A percentile compares a stretch with the other conserved stretches of the same genome.
phyloP scores from a whole-genome alignment of 2,113 vertebrate species.

The Salvator merianae region DNA sequence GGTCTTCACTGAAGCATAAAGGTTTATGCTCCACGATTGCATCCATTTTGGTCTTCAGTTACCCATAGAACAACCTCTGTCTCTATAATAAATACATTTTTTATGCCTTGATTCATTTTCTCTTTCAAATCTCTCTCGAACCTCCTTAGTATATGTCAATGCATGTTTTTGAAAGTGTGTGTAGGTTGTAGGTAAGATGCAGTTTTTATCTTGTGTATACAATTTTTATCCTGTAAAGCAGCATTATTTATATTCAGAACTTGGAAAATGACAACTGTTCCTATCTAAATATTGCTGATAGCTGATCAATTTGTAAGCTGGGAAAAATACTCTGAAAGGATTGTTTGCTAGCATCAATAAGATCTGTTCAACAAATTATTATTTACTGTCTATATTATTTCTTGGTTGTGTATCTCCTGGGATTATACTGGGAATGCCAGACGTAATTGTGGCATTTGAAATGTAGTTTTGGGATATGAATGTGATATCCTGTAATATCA shows the following conservation, averaged over 20 bases:
- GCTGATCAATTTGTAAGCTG: rapidly evolving
- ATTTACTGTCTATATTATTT: neutral
- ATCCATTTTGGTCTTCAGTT: neutral
- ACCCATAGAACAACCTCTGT: neutral
- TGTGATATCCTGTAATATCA: too few relatives aligned
- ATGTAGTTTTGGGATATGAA: too few relatives aligned
- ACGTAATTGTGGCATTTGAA: too few relatives aligned
- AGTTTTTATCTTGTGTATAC: too few relatives aligned
- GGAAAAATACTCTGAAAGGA: neutral
- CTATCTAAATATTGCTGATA: neutral
- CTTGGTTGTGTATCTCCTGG: neutral
- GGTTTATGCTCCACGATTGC: neutral
- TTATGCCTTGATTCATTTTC: neutral
- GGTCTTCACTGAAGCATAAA: neutral
- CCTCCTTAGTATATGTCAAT: neutral
- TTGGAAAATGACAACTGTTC: neutral
- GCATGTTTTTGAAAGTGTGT: neutral
- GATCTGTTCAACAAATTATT: rapidly evolving
- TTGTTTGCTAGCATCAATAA: neutral
- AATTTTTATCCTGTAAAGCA: neutral
- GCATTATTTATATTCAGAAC: too few relatives aligned
- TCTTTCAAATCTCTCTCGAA: neutral
- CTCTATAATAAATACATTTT: neutral
- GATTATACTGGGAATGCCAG: too few relatives aligned
- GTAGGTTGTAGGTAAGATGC: neutral